Conservation (phyloP, 1,140 invertebrate genomes). For the Riptortus pedestris region DNA sequence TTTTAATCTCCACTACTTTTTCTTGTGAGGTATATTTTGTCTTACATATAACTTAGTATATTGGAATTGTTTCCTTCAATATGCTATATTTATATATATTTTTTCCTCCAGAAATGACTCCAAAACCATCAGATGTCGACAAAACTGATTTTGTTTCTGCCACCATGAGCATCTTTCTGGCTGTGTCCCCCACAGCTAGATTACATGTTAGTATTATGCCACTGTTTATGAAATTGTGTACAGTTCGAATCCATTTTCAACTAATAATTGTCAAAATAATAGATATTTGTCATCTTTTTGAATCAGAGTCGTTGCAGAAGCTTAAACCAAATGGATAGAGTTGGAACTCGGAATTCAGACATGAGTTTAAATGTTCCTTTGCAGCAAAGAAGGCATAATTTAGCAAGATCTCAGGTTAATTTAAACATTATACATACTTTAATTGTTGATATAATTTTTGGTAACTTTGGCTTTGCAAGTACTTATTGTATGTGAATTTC, state of each 20-base stretch:
- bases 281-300: neutral
- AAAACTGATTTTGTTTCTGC: conserved; percentile 20
- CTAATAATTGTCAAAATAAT: neutral
- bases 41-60: no score
- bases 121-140: conserved; percentile 23
- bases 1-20: no score
- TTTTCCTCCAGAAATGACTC: conserved; percentile 23
- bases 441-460: no score
- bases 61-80: no score
- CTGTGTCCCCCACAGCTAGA: conserved; percentile 22
- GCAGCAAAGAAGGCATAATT: conserved; percentile 25
- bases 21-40: no score
- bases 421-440: neutral
- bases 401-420: conserved; percentile 25
- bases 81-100: neutral
- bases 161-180: conserved; percentile 25
- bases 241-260: neutral
- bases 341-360: conserved; percentile 18
- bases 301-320: conserved; percentile 21
- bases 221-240: neutral
- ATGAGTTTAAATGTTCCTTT: conserved; percentile 23
- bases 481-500: no score
- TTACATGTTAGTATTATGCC: conserved; percentile 6
- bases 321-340: conserved; percentile 26
- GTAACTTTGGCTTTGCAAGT: no score